These are phyloP conservation scores for Tuberolachnus salignus DNA, from an alignment of 2,888 invertebrate genomes.

Conservation along the genomic window DNA sequence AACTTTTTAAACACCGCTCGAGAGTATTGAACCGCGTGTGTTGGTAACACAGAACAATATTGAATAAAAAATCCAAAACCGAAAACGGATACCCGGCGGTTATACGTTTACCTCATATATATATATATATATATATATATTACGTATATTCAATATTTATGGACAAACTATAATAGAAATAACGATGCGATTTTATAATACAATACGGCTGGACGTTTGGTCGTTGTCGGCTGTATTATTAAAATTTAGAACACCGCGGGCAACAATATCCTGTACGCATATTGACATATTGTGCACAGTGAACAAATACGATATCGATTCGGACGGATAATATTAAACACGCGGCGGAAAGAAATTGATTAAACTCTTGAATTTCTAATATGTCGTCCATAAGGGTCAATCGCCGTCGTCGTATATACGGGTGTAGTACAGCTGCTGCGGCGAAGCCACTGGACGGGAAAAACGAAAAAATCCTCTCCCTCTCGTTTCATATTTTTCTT, in stretches of 20 bases:
- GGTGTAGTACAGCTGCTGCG: no score
- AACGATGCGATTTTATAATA: background rate
- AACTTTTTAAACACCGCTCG: slow-evolving; percentile 25
- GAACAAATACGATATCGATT: slow-evolving; percentile 12
- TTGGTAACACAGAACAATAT: background rate
- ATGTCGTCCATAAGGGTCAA: background rate
- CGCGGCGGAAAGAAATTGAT: slow-evolving; percentile 16
- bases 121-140: background rate
- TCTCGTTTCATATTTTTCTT: slow-evolving; percentile 40
- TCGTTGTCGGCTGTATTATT: no score
- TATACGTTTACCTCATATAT: background rate
- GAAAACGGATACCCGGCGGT: slow-evolving; percentile 8
- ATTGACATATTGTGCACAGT: background rate
- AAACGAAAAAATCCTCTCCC: slow-evolving; percentile 38
- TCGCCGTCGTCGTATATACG: no score
- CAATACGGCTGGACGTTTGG: no score
- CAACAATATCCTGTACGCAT: no score
- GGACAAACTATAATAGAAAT: no score
- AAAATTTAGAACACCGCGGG: no score
- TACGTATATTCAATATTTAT: background rate
- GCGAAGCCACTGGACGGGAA: slow-evolving; percentile 40
- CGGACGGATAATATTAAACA: background rate
- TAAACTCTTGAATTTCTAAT: slow-evolving; percentile 39
- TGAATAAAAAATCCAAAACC: slow-evolving; percentile 2
- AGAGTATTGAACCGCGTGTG: background rate